Evolutionary conservation across 1,140 invertebrate species (phyloP).

Genomic region (Calephelis nemesis): DNA sequence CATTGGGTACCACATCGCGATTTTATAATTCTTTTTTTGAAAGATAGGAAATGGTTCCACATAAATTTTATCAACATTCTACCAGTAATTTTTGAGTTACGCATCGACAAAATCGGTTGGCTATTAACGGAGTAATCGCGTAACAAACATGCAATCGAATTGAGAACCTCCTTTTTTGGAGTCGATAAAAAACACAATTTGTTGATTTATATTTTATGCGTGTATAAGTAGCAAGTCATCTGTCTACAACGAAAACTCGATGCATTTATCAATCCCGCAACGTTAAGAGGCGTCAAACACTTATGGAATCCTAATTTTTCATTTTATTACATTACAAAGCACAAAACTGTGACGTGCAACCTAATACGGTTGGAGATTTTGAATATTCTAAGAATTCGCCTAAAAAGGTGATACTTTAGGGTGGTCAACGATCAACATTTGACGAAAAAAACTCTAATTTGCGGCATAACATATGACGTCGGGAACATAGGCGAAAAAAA

Average conservation of each 20-base stretch:
- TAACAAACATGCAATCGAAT: background rate
- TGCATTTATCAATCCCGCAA: constrained; percentile 54
- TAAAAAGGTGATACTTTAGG: background rate
- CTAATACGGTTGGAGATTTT: background rate
- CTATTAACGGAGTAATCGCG: no score
- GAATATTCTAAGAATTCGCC: background rate
- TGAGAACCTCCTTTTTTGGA: background rate
- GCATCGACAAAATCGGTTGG: no score
- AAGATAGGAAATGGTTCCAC: no score
- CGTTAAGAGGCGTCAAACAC: constrained; percentile 45
- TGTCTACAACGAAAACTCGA: constrained; percentile 45
- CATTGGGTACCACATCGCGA: no score
- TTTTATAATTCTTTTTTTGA: no score
- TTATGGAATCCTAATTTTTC: constrained; percentile 43
- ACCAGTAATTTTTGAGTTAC: no score
- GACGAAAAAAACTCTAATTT: no score
- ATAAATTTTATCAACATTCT: no score
- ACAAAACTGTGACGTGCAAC: constrained; percentile 28
- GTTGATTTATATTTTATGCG: background rate
- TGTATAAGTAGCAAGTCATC: constrained; percentile 56
- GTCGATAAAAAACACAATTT: background rate
- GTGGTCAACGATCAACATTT: no score
- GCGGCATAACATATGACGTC: no score
- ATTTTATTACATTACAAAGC: constrained; percentile 39
- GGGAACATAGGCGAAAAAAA: no score